Evolutionary conservation across 2,797 vertebrate species (phyloP).

Genomic region (Anguilla obscura): DNA sequence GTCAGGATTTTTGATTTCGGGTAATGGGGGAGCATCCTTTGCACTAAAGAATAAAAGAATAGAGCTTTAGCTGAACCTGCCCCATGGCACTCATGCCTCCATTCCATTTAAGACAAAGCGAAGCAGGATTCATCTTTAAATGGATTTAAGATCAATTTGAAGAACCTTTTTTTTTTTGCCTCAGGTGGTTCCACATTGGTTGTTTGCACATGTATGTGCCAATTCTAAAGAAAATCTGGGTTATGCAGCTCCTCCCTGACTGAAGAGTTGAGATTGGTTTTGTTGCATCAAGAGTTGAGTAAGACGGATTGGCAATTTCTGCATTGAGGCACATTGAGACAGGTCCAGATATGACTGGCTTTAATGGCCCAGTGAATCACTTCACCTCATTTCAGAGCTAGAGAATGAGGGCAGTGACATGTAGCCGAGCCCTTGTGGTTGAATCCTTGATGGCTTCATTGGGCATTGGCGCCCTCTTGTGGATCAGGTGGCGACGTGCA

Average conservation of each 20-base stretch:
- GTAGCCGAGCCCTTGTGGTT: neutral
- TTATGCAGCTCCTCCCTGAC: neutral
- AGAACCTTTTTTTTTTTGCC: neutral
- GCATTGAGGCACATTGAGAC: constrained; percentile 6
- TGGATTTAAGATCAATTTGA: neutral
- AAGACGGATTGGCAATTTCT: neutral
- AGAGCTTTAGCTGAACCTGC: neutral
- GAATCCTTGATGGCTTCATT: neutral
- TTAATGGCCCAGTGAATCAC: constrained; percentile 5
- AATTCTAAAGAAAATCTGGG: neutral
- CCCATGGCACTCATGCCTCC: neutral
- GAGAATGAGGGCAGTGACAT: neutral
- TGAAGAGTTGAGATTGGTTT: neutral
- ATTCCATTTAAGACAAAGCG: constrained; percentile 2
- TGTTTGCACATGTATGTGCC: neutral
- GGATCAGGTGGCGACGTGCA: neutral
- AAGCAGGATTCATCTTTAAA: neutral
- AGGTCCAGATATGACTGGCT: constrained; percentile 14
- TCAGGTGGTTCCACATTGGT: neutral
- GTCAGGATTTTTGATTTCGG: neutral
- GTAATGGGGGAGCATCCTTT: neutral
- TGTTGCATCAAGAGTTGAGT: neutral
- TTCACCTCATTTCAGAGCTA: neutral
- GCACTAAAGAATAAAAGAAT: neutral
- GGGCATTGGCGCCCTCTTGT: neutral